These are phyloP conservation scores for Marasmarcha lunaedactyla DNA, from an alignment of 2,888 invertebrate genomes.

Conservation along the genomic window DNA sequence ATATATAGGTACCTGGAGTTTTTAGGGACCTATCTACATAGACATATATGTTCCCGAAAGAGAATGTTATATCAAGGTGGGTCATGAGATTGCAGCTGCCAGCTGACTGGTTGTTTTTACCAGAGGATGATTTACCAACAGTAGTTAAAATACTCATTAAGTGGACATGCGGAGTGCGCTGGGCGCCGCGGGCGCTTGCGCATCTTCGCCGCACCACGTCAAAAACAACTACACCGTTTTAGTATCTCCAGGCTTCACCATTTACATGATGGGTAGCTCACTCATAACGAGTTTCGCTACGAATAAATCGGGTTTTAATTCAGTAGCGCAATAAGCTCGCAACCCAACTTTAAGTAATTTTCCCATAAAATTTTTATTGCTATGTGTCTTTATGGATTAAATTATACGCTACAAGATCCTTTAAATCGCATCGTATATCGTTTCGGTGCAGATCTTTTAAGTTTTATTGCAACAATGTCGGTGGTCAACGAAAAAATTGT, in stretches of 20 bases:
- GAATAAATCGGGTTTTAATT: conserved; percentile 1
- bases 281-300: conserved; percentile 2
- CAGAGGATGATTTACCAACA: conserved; percentile 47
- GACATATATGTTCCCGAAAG: too few relatives aligned
- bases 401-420: too few relatives aligned
- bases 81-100: neutral
- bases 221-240: conserved; percentile 9
- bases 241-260: conserved; percentile 2
- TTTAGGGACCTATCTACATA: too few relatives aligned
- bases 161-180: conserved; percentile 34
- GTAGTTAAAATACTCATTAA: conserved; percentile 60
- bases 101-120: neutral
- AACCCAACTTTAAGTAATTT: neutral
- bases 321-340: neutral
- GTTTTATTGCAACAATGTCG: neutral
- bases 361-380: neutral
- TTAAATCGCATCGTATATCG: too few relatives aligned
- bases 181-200: conserved; percentile 20
- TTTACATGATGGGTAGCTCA: neutral
- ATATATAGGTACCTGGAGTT: too few relatives aligned
- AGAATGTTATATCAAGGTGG: too few relatives aligned
- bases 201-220: neutral
- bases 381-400: neutral
- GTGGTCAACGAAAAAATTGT: neutral
- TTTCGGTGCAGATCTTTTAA: too few relatives aligned